Conservation (phyloP, 2,113 vertebrate genomes). For the Eulemur macaco region DNA sequence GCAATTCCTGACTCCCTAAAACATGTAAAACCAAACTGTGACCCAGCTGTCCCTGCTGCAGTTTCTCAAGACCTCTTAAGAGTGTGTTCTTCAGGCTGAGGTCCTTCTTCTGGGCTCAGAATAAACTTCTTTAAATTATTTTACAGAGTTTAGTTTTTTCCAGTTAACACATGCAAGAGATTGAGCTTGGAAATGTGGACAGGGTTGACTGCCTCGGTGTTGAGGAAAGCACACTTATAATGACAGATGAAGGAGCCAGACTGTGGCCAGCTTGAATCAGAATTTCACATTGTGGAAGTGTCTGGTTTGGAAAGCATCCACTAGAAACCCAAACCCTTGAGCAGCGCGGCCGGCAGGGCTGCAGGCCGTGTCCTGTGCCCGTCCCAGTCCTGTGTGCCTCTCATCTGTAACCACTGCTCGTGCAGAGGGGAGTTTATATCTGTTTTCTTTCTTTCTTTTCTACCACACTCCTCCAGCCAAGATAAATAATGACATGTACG, state of each 20-base stretch:
- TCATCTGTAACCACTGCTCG: fast-evolving
- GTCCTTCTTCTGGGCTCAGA: too few species aligned
- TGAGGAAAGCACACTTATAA: conserved; percentile 56
- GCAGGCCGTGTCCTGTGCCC: fast-evolving
- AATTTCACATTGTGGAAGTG: neutral
- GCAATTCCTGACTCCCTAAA: too few species aligned
- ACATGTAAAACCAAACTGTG: too few species aligned
- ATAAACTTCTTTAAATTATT: too few species aligned
- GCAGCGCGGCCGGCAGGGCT: fast-evolving
- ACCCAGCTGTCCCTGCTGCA: too few species aligned
- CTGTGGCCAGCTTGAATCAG: conserved; percentile 18
- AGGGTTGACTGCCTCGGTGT: neutral
- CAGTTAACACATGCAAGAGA: too few species aligned
- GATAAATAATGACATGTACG: fast-evolving
- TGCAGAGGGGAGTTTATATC: neutral
- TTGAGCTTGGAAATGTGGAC: conserved; percentile 1
- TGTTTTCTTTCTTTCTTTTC: neutral
- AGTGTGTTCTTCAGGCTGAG: too few species aligned
- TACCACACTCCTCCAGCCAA: neutral
- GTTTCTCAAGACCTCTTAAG: too few species aligned
- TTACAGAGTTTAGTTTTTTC: too few species aligned
- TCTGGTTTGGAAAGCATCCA: conserved; percentile 39
- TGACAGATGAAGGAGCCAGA: conserved; percentile 52
- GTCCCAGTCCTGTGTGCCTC: fast-evolving
- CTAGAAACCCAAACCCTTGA: neutral